Evolutionary conservation across 2,888 invertebrate genomes (phyloP).

Genomic region (Linyphia triangularis): DNA sequence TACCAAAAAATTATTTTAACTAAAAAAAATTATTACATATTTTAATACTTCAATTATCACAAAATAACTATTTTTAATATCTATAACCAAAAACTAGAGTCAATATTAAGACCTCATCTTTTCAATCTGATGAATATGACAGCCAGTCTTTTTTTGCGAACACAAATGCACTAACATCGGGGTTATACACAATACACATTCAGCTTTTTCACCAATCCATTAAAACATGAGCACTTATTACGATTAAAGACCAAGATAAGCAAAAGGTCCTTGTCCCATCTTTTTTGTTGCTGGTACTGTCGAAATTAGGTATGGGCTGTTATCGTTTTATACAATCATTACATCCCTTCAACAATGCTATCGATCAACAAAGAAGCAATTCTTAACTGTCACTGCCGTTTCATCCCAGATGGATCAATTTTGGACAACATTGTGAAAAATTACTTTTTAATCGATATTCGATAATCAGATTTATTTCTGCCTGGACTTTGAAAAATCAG

Average conservation of each 20-base stretch:
- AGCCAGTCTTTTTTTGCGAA: too few species aligned
- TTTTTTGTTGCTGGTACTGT: conserved; percentile 40
- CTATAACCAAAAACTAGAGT: too few species aligned
- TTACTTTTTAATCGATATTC: conserved; percentile 76
- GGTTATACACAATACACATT: too few species aligned
- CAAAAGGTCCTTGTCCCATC: not conserved
- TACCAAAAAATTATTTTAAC: too few species aligned
- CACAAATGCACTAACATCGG: too few species aligned
- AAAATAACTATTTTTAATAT: too few species aligned
- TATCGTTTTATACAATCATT: conserved; percentile 73
- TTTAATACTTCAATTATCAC: too few species aligned
- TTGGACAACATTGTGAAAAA: conserved; percentile 75
- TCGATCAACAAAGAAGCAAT: conserved; percentile 73
- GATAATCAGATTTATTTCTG: conserved; percentile 74
- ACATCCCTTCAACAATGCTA: conserved; percentile 59
- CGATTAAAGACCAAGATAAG: conserved; percentile 44
- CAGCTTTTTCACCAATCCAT: not conserved
- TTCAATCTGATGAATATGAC: too few species aligned
- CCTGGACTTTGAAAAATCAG: conserved; percentile 51
- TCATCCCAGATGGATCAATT: conserved; percentile 73
- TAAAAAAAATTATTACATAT: too few species aligned
- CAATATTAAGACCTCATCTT: too few species aligned
- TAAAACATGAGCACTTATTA: conserved; percentile 36
- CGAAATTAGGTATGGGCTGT: conserved; percentile 73
- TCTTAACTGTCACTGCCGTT: conserved; percentile 73